Conservation (phyloP, 1,140 invertebrate genomes). For the Panagrolaimus sp. region DNA sequence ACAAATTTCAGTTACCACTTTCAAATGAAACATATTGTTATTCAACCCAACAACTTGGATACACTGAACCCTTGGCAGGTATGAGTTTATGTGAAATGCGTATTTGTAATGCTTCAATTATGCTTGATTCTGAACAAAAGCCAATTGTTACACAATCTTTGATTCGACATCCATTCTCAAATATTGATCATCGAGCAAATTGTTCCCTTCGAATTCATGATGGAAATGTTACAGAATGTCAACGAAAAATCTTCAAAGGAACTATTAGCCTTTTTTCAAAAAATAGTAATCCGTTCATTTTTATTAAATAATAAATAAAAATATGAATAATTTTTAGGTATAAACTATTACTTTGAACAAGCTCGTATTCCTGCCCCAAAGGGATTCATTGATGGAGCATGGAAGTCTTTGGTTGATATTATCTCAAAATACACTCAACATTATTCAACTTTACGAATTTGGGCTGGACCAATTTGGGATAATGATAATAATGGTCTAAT, state of each 20-base stretch:
- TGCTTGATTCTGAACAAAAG: background rate
- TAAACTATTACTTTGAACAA: background rate
- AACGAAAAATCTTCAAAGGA: background rate
- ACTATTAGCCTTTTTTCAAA: background rate
- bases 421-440: background rate
- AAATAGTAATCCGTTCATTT: background rate
- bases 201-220: constrained; percentile 14
- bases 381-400: background rate
- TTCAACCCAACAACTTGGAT: background rate
- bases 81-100: background rate
- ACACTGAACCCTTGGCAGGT: background rate
- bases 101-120: constrained; percentile 1
- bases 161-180: constrained; percentile 22
- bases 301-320: background rate
- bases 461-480: background rate
- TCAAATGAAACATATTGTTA: background rate
- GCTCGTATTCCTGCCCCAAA: background rate
- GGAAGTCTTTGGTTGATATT: background rate
- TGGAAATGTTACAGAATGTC: background rate
- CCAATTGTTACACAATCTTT: constrained; percentile 30
- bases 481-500: background rate
- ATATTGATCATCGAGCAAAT: constrained; percentile 33
- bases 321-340: background rate
- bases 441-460: background rate
- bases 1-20: constrained; percentile 1